Conservation (phyloP, 92 coral and sea anemone species). For the Palythoa heliodiscus region DNA sequence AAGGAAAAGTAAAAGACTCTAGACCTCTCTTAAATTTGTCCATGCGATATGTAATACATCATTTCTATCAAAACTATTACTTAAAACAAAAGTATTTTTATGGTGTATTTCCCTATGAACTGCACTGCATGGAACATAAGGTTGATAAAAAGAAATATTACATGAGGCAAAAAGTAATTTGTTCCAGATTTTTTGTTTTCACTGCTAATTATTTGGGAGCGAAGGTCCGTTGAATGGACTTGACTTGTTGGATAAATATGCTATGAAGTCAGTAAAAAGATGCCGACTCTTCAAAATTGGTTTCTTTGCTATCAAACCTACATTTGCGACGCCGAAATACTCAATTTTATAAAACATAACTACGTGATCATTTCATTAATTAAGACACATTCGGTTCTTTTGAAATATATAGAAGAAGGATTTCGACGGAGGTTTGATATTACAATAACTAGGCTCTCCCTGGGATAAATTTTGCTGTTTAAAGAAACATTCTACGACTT, state of each 20-base stretch:
- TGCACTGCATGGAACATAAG: conserved; percentile 14
- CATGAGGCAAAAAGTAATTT: conserved; percentile 2
- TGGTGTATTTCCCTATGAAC: neutral
- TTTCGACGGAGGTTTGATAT: conserved; percentile 7
- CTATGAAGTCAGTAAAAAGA: conserved; percentile 50
- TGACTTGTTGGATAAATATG: conserved; percentile 59
- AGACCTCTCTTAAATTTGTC: neutral
- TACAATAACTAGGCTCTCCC: neutral
- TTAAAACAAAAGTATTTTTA: neutral
- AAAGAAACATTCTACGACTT: neutral
- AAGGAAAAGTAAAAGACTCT: neutral
- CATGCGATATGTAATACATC: neutral
- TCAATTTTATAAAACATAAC: conserved; percentile 24
- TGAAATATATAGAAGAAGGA: conserved; percentile 22
- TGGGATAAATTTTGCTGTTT: neutral
- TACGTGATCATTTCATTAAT: conserved; percentile 60
- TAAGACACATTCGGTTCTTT: conserved; percentile 45
- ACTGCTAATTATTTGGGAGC: conserved; percentile 41
- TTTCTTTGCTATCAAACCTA: conserved; percentile 70
- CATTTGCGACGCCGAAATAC: conserved; percentile 64
- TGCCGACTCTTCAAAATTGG: conserved; percentile 76
- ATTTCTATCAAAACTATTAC: neutral
- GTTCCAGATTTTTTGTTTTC: conserved; percentile 51
- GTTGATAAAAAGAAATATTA: conserved; percentile 25
- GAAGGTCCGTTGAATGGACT: conserved; percentile 58